Base-by-base conservation (phyloP, 2,888 invertebrate species). In the Parnassius mnemosyne region DNA sequence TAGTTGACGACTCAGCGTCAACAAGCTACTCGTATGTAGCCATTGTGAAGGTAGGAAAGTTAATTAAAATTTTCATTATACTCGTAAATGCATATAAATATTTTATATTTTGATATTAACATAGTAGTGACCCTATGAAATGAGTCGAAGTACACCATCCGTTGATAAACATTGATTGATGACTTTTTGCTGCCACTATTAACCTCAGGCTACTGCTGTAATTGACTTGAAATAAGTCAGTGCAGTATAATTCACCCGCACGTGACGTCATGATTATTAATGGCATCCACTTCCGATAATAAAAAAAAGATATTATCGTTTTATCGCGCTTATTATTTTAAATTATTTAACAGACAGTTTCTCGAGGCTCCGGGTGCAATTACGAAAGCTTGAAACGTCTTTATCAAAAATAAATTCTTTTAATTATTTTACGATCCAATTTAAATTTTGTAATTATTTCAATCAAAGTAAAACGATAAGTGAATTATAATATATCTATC, bases 131-230 rank as follows among this genome's bases (percentile, higher is more conserved):
- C 66, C 60, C 50, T 53, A 63, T 65, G 59, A 51, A 66, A 72
- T 54, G 60, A 66, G 63, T 64, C 64, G 57, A 53, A 54, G 65
- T 65, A 70, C 59, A 71, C 68, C 69, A 69, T 72, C 70, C 68
- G 69, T 70, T 71, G 69, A 73, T 73, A 73, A 75, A 70, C 60
- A 64, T 68, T 79, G 80, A 79, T 78, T 69, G 73, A 78, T 80
- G 68, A 68, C 70, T 73, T 72, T 73, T 77, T 68, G 72, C 69
- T 67, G 65, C 65, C 63, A 71, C 78, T 71, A 75, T 79, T 80
- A 79, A 80, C 77, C 75, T 74, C 69, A 60, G 54, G 71, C 76
- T 71, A 73, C 76, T 74, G 71, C 68, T 75, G 71, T 79, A 81
- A 81, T 81, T 80, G 81, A 74, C 73, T 74, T 66, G 67, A 67